These are phyloP conservation scores for Lagenorhynchus albirostris DNA, from an alignment of 2,113 vertebrate species.

Conservation along the genomic window DNA sequence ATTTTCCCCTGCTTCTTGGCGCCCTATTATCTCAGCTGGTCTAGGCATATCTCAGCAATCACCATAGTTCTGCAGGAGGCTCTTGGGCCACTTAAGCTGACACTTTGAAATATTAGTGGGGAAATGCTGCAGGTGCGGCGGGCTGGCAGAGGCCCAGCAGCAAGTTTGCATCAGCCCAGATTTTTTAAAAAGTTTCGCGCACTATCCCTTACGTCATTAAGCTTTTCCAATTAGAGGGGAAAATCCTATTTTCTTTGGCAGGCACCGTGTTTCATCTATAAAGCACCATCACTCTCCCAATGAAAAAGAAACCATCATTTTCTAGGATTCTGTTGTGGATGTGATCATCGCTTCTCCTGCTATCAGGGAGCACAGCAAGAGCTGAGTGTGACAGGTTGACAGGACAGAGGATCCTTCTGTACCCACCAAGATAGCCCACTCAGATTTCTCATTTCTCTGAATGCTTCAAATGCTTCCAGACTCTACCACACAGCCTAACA, in stretches of 20 bases:
- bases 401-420: background rate
- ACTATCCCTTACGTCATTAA: constrained; percentile 45
- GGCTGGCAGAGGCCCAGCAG: constrained; percentile 72
- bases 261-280: background rate
- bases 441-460: background rate
- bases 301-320: background rate
- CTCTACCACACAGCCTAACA: rapidly evolving
- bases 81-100: constrained; percentile 74
- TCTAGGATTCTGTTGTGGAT: background rate
- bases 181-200: constrained; percentile 63
- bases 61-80: constrained; percentile 65
- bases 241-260: constrained; percentile 62
- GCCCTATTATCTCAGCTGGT: constrained; percentile 72
- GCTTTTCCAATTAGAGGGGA: constrained; percentile 59
- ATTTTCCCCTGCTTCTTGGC: constrained; percentile 40
- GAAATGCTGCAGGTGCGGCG: constrained; percentile 72
- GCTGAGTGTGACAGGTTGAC: background rate
- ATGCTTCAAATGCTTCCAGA: background rate
- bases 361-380: rapidly evolving
- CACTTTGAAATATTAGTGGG: constrained; percentile 77
- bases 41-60: constrained; percentile 72
- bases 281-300: background rate
- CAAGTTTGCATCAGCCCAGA: constrained; percentile 58
- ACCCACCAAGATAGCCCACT: background rate
- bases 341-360: rapidly evolving